A percentile compares a stretch with the other conserved stretches of the same genome.
phyloP scores from a whole-genome alignment of 2,888 invertebrate genomes.

The Pseudococcus jackbeardsleyi region DNA sequence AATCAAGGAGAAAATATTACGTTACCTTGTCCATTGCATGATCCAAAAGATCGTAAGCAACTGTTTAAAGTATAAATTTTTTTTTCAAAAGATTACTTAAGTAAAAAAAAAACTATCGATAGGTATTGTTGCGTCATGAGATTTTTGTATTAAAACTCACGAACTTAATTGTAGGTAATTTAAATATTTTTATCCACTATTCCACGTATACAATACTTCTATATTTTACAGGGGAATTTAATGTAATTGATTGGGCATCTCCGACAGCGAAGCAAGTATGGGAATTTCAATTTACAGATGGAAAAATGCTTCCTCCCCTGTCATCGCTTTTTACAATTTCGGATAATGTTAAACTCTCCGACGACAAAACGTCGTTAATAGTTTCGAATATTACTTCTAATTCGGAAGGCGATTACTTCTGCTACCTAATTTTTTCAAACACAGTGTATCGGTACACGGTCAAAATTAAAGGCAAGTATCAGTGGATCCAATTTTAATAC shows the following conservation, averaged over 20 bases:
- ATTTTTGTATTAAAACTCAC: too few species aligned
- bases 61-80: neutral
- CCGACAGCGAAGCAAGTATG: neutral
- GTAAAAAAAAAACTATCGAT: too few species aligned
- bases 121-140: too few species aligned
- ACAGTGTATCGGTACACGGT: too few species aligned
- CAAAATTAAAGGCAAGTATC: too few species aligned
- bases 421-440: neutral
- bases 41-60: neutral
- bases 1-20: neutral
- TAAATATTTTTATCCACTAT: neutral
- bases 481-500: too few species aligned
- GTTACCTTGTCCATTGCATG: neutral
- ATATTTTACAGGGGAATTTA: neutral
- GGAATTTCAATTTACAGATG: neutral
- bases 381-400: neutral
- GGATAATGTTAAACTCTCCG: neutral
- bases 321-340: neutral
- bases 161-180: neutral
- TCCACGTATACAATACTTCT: neutral
- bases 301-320: neutral
- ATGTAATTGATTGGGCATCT: neutral
- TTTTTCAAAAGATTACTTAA: too few species aligned
- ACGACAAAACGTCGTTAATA: neutral
- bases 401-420: neutral